Base-by-base conservation (phyloP, 2,888 invertebrate species). In the Cheilosia variabilis region DNA sequence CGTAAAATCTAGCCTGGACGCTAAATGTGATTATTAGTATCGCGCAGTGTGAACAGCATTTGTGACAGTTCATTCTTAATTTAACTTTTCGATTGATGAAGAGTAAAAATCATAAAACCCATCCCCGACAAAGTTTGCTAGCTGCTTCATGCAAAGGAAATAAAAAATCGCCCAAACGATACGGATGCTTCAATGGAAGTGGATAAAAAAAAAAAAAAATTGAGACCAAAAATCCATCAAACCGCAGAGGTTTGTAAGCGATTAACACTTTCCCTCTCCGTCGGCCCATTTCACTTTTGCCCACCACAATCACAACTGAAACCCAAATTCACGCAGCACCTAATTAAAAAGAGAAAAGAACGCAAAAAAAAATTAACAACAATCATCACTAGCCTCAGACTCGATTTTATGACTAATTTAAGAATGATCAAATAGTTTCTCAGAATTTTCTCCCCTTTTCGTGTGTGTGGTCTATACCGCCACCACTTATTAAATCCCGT, bases 401-500 rank as follows among this genome's bases (percentile, higher is more conserved):
- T 71, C 45, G 58, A 69, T 84, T 76, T 71, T 76, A 76, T 84
- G 84, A 84, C 75, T 75, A 76, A 84, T 84, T 80, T 76, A 58
- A 66, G 76, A 84, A 75, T 84, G 58, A 84, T 75, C 79, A 75
- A 84, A 80, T 55, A 63, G 78, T 79, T 84, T 84, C 84, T 55
- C 22, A 69, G 84, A 84, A 84, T 66, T 71, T 71, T 66, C 52
- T 72, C 53, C 47, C 69, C 37, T 69, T 57, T 66, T 47, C 58
- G 52, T 65, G 69, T 65, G 69, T 71, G 75, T 71, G 66, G 75
- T 65, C 75, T 50, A 31, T 52, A 22, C 62, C 73, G 73, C 50
- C 53, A 73, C 55, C 68, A 24, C 60, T 83, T 69, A 78, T 84
- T 84, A 62, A 84, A 75, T 53, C 37, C 65, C 13, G 60, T 79